Evolutionary conservation across 2,888 invertebrate species (phyloP).

Genomic region (Aethes cnicana): DNA sequence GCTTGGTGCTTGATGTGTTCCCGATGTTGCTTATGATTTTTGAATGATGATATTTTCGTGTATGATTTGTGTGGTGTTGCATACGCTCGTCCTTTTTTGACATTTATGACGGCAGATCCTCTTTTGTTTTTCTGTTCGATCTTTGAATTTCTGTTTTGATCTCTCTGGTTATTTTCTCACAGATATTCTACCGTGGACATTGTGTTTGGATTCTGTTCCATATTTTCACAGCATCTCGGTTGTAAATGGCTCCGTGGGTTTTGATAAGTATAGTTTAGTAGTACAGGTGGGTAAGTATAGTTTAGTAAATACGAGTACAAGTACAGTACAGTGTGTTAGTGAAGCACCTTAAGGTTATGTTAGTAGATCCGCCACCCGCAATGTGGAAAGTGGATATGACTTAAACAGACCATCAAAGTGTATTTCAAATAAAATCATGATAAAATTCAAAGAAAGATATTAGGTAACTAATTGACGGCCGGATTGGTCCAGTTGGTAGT

Average conservation of each 20-base stretch:
- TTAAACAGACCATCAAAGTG: no score
- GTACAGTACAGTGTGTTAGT: constrained; percentile 40
- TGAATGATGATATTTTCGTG: constrained; percentile 26
- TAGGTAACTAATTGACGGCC: no score
- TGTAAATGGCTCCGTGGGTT: not conserved
- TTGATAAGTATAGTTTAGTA: not conserved
- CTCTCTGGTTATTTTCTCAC: not conserved
- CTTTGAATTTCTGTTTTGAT: not conserved
- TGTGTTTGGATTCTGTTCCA: constrained; percentile 5
- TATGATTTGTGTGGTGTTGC: constrained; percentile 32
- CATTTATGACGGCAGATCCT: constrained; percentile 9
- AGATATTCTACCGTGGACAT: not conserved
- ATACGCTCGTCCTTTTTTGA: constrained; percentile 21
- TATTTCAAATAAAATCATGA: no score
- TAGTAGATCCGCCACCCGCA: constrained; percentile 41
- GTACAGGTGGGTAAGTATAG: constrained; percentile 2
- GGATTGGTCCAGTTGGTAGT: no score
- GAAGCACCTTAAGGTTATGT: constrained; percentile 44
- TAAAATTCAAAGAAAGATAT: not conserved
- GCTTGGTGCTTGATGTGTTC: constrained; percentile 41
- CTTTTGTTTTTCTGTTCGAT: not conserved
- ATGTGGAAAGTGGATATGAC: constrained; percentile 17
- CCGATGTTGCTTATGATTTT: constrained; percentile 33
- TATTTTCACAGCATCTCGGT: constrained; percentile 1
- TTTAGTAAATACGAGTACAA: constrained; percentile 12